Percentiles rank a stretch among this genome's conserved stretches.
Conservation (phyloP, 2,888 invertebrate genomes). For the Tridacna gigas region DNA sequence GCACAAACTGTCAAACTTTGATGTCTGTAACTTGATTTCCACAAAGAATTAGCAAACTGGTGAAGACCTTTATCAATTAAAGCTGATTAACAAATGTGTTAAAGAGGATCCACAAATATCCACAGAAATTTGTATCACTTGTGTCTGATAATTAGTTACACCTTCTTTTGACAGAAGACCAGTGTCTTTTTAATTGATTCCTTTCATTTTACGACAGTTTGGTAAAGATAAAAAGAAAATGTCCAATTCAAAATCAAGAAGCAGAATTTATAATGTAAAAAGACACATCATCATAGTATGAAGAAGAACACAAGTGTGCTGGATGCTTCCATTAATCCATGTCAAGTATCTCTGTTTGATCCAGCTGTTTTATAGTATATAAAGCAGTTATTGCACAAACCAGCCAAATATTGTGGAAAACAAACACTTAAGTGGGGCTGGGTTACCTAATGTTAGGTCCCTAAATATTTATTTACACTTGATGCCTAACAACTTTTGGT, state of each 20-base stretch:
- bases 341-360: not conserved
- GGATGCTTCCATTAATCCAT: not conserved
- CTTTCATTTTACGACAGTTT: constrained; percentile 6
- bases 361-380: not conserved
- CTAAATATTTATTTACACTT: no score
- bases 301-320: not conserved
- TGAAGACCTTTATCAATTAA: not conserved
- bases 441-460: no score
- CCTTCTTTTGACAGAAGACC: constrained; percentile 15
- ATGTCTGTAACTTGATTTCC: not conserved
- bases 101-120: not conserved
- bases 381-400: not conserved
- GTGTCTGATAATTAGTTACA: not conserved
- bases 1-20: constrained; percentile 17
- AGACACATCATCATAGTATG: not conserved
- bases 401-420: no score
- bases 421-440: no score
- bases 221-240: not conserved
- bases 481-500: no score
- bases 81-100: constrained; percentile 1
- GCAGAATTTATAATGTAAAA: not conserved
- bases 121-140: not conserved
- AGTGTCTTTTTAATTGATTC: constrained; percentile 10
- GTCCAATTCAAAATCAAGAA: not conserved
- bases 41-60: not conserved